Percentiles rank a stretch among this genome's conserved stretches.
These are phyloP conservation scores for Chitala chitala DNA, from an alignment of 2,113 vertebrate genomes.

Conservation along the genomic window DNA sequence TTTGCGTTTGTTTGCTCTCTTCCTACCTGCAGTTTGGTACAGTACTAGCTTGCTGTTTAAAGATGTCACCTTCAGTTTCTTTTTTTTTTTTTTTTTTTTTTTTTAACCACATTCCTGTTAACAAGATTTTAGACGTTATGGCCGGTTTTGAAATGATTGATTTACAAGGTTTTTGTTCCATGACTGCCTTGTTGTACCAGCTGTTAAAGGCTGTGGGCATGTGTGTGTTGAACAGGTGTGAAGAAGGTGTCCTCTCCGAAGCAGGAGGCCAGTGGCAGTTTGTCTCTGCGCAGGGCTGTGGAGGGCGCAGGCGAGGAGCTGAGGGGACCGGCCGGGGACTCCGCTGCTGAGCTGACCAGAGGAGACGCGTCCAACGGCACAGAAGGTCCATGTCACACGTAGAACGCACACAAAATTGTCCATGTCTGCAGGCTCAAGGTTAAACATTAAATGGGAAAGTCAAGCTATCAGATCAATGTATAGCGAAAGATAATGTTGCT, in stretches of 20 bases:
- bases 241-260: constrained; percentile 78
- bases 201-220: background rate
- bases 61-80: too few relatives aligned
- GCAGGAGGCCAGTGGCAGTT: constrained; percentile 57
- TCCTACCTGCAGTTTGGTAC: too few relatives aligned
- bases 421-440: background rate
- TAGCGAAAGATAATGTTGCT: too few relatives aligned
- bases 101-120: too few relatives aligned
- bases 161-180: too few relatives aligned
- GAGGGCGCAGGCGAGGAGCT: constrained; percentile 67
- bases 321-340: constrained; percentile 43
- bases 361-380: constrained; percentile 36
- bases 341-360: constrained; percentile 36
- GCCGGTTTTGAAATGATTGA: too few relatives aligned
- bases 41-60: too few relatives aligned
- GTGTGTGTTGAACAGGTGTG: constrained; percentile 52
- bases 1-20: too few relatives aligned
- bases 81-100: too few relatives aligned
- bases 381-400: constrained; percentile 39
- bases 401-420: background rate
- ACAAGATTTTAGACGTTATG: too few relatives aligned
- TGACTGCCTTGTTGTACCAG: background rate
- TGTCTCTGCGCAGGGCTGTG: constrained; percentile 69
- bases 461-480: too few relatives aligned
- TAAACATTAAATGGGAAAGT: too few relatives aligned